A percentile compares a stretch with the other conserved stretches of the same genome.
phyloP scores from a whole-genome alignment of 2,797 vertebrate species.

The Silurus aristotelis region DNA sequence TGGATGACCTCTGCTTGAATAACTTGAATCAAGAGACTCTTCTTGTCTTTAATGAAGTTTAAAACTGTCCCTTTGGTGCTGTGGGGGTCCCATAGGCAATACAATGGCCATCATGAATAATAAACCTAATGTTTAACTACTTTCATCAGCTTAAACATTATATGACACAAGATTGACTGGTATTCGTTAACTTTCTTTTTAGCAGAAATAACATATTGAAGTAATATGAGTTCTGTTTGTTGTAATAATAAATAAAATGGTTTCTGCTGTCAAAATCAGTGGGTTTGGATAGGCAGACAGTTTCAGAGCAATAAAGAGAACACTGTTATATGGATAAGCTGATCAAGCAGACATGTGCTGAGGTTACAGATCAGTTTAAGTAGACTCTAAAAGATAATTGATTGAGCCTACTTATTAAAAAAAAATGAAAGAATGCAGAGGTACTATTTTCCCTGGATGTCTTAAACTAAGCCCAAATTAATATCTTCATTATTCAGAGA shows the following conservation, averaged over 20 bases:
- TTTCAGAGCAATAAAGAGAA: not conserved
- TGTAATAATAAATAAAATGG: not conserved
- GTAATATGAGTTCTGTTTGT: not conserved
- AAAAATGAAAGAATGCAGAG: not conserved
- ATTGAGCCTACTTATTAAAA: not conserved
- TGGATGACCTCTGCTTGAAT: conserved; percentile 26
- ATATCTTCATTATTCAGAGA: not conserved
- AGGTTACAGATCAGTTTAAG: conserved; percentile 20
- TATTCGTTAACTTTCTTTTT: conserved; percentile 5
- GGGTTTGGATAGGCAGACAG: not conserved
- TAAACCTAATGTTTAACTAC: conserved; percentile 16
- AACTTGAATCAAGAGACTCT: conserved; percentile 30
- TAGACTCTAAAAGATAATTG: not conserved
- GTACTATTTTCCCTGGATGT: not conserved
- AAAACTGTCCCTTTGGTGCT: conserved; percentile 11
- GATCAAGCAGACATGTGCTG: conserved; percentile 1
- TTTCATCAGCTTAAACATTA: not conserved
- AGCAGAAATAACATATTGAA: not conserved
- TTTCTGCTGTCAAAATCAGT: not conserved
- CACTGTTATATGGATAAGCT: not conserved
- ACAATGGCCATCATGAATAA: conserved; percentile 19
- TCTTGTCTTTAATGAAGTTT: conserved; percentile 24
- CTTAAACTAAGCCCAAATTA: no score
- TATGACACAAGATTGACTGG: not conserved
- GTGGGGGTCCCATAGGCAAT: not conserved